Conservation (phyloP, 2,888 invertebrate genomes). For the Sceliomorpha sp. region DNA sequence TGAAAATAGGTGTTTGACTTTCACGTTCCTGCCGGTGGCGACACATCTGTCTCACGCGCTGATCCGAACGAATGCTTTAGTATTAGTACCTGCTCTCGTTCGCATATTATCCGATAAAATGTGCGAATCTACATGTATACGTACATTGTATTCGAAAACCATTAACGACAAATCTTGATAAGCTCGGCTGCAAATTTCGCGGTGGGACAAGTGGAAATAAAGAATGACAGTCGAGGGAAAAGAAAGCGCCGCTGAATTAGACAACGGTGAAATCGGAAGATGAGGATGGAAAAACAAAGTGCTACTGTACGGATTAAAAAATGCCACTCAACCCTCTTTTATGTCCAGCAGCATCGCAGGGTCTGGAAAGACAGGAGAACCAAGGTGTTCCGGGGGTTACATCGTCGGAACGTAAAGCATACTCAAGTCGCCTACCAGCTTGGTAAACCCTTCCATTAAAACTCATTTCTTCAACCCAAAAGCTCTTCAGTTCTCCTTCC, state of each 20-base stretch:
- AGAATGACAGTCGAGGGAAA: no score
- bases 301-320: neutral
- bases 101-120: no score
- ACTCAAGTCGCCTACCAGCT: constrained; percentile 36
- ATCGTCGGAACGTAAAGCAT: constrained; percentile 55
- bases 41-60: constrained; percentile 64
- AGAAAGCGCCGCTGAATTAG: no score
- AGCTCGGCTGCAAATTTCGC: no score
- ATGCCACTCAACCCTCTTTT: neutral
- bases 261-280: no score
- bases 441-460: constrained; percentile 63
- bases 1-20: constrained; percentile 78
- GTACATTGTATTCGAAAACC: no score
- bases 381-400: constrained; percentile 53
- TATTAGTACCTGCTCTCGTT: constrained; percentile 69
- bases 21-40: constrained; percentile 74
- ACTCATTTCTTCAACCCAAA: constrained; percentile 42
- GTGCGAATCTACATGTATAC: no score
- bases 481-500: constrained; percentile 7
- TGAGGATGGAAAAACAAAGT: no score
- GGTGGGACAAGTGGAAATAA: no score
- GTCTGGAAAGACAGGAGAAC: constrained; percentile 30
- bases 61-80: constrained; percentile 74
- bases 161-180: no score
- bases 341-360: neutral